Percentiles rank a stretch among this genome's conserved stretches.
Evolutionary conservation across 2,888 invertebrate species (phyloP).

Genomic region (Plusia festucae): DNA sequence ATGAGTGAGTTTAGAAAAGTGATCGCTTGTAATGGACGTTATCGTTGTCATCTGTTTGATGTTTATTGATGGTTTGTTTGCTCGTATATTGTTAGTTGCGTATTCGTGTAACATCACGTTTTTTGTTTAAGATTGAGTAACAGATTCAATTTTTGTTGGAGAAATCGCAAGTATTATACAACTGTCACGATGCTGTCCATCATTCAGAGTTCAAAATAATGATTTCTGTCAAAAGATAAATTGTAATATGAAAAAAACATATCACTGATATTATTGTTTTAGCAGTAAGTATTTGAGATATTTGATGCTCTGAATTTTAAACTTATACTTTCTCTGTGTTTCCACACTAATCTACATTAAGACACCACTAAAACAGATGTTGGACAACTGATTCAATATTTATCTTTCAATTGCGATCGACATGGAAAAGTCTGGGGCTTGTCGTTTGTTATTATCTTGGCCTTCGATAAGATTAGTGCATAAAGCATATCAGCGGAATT

Average conservation of each 20-base stretch:
- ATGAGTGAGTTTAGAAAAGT: constrained; percentile 73
- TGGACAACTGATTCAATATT: constrained; percentile 12
- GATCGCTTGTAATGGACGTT: constrained; percentile 71
- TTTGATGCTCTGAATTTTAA: neutral
- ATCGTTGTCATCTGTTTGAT: constrained; percentile 64
- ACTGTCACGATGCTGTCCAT: constrained; percentile 14
- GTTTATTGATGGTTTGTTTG: constrained; percentile 61
- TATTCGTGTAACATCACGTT: constrained; percentile 21
- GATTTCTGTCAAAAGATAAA: constrained; percentile 13
- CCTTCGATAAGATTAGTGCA: constrained; percentile 37
- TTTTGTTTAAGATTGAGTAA: constrained; percentile 38
- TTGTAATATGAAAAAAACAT: neutral
- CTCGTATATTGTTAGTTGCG: constrained; percentile 37
- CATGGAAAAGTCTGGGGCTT: constrained; percentile 15
- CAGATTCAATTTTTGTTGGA: constrained; percentile 34
- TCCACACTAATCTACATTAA: neutral
- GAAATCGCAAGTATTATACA: constrained; percentile 45
- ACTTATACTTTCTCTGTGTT: neutral
- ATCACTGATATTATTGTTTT: constrained; percentile 1
- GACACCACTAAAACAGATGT: neutral
- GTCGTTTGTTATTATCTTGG: constrained; percentile 25
- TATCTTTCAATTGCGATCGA: neutral
- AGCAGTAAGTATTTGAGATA: neutral
- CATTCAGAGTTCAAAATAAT: constrained; percentile 15
- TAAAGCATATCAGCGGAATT: constrained; percentile 34